Evolutionary conservation across 1,140 invertebrate species (phyloP), one percentile per base, ranked within the genome.

Genomic region (Atta texana): DNA sequence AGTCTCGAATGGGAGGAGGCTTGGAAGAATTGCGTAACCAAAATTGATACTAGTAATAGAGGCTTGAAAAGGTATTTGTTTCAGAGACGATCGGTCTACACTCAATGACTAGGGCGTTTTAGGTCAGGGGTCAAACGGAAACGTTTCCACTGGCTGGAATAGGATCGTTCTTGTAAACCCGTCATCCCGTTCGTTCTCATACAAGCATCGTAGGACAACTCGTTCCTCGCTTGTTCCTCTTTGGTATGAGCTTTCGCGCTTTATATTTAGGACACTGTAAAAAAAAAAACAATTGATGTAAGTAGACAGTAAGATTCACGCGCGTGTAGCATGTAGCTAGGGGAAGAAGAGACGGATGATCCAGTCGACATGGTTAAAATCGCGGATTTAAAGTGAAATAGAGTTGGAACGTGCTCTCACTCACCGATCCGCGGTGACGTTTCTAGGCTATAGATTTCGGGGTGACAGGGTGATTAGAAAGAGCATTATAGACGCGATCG

Each of bases 21-120:
- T 44, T 96, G 95, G 95, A 96, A 95, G 86, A 95, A 95, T 90
- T 96, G 95, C 86, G 95, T 96, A 21, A 96, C 95, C 0, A 95
- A 95, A 92, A 96, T 96, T 80, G 95, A 96, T 89, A 95, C 95
- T n/a, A 95, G 95, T 68, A 96, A 96, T 92, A 90, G 95, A 74
- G 95, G 95, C 34, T 90, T 96, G 61, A 96, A 96, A 85, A 94
- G 95, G 93, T 95, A 95, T 89, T 88, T 95, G 55, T 95, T 94
- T 76, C 94, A 95, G 86, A 93, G 94, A 76, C 92, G 94, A n/a
- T 94, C 93, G 39, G 92, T 94, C 85, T 94, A 94, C 51, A 93
- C 92, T 55, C 94, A 94, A 94, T 95, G 93, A 95, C 94, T 94
- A 94, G 93, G 92, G 92, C 92, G 92, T 82, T 94, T 93, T 69